phyloP scores from a whole-genome alignment of 2,797 vertebrate genomes.

The Gephyroberyx darwinii region DNA sequence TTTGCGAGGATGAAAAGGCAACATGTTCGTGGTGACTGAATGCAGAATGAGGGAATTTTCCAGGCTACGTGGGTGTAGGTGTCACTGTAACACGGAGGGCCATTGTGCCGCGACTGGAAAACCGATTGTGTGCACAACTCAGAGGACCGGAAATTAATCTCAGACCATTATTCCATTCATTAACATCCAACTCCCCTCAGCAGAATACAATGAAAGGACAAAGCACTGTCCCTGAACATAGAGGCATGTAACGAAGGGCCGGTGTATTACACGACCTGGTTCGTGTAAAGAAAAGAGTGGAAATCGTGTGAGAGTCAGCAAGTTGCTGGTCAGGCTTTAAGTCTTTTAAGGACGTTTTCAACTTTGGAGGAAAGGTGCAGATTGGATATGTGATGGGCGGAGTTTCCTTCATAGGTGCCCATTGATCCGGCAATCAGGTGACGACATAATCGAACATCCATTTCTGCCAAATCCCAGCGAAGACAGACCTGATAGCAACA shows the following conservation, averaged over 20 bases:
- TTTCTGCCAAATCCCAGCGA: constrained; percentile 51
- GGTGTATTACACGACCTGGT: neutral
- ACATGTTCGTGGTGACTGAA: constrained; percentile 2
- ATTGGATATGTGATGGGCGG: neutral
- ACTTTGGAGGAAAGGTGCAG: neutral
- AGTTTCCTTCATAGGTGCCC: constrained; percentile 31
- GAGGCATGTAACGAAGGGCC: neutral
- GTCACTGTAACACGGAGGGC: constrained; percentile 23
- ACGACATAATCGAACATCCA: constrained; percentile 62
- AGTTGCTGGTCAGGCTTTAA: neutral
- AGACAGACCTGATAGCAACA: neutral
- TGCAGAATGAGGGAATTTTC: constrained; percentile 28
- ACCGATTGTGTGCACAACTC: constrained; percentile 27
- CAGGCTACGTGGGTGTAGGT: constrained; percentile 8
- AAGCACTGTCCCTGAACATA: constrained; percentile 27
- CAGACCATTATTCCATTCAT: constrained; percentile 44
- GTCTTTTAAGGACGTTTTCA: no score
- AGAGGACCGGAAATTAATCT: constrained; percentile 62
- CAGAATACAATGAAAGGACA: constrained; percentile 33
- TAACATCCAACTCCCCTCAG: constrained; percentile 36
- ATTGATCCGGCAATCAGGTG: constrained; percentile 59
- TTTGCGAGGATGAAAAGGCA: constrained; percentile 18
- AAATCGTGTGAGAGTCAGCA: neutral
- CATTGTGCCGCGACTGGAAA: constrained; percentile 16
- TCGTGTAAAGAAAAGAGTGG: neutral